Evolutionary conservation across 2,797 vertebrate species (phyloP).

Genomic region (Carapus acus): DNA sequence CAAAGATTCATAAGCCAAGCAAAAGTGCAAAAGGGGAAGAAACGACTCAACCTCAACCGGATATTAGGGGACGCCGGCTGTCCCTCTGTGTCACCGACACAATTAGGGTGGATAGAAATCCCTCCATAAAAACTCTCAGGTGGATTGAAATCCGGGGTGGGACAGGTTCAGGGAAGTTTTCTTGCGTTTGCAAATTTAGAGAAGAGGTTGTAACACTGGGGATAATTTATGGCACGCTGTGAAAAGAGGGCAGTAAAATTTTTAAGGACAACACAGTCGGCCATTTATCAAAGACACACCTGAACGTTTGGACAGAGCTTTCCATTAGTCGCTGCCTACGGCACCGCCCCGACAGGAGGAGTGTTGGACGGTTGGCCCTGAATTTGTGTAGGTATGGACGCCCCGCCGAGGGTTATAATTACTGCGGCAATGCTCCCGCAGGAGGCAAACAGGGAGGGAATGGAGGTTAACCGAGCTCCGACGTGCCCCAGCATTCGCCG

Average conservation of each 20-base stretch:
- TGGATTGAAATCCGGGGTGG: slow-evolving; percentile 26
- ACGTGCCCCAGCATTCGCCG: slow-evolving; percentile 41
- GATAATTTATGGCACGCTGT: slow-evolving; percentile 53
- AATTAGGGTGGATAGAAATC: no score
- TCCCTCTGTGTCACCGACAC: no score
- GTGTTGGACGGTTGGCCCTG: slow-evolving; percentile 41
- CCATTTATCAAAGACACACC: slow-evolving; percentile 56
- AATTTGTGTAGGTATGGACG: slow-evolving; percentile 46
- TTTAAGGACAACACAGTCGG: slow-evolving; percentile 48
- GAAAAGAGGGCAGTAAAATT: slow-evolving; percentile 43
- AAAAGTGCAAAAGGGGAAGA: slow-evolving; percentile 22
- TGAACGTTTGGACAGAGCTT: slow-evolving; percentile 42
- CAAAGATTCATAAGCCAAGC: slow-evolving; percentile 20
- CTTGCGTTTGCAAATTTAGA: slow-evolving; percentile 51
- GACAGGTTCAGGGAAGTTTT: no score
- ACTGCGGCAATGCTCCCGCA: slow-evolving; percentile 49
- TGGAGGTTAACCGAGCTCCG: slow-evolving; percentile 58
- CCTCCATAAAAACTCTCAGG: slow-evolving; percentile 42
- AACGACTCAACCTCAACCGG: slow-evolving; percentile 18
- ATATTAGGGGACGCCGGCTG: no score
- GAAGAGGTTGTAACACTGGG: slow-evolving; percentile 22
- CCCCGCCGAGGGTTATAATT: slow-evolving; percentile 60
- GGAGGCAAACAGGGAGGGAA: slow-evolving; percentile 52
- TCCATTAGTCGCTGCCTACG: slow-evolving; percentile 48
- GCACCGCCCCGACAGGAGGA: slow-evolving; percentile 42